These are phyloP conservation scores for Zaprionus capensis DNA, from an alignment of 1,140 invertebrate genomes.

Conservation along the genomic window DNA sequence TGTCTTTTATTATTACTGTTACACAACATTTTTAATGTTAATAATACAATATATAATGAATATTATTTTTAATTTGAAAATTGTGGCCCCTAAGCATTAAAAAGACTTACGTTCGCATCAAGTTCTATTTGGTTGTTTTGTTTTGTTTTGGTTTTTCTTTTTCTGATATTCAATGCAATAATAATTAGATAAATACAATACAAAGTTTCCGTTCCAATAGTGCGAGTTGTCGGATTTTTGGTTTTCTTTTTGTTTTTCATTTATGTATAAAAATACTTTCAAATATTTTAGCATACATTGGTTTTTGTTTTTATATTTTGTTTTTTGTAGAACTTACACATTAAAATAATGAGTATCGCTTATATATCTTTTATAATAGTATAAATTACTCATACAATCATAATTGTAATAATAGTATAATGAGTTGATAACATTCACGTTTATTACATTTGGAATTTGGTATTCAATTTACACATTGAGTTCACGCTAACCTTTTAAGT, in stretches of 20 bases:
- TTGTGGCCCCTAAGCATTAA: constrained; percentile 83
- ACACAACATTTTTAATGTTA: constrained; percentile 83
- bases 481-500: constrained; percentile 20
- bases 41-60: constrained; percentile 79
- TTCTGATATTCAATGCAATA: constrained; percentile 26
- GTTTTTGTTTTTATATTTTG: constrained; percentile 19
- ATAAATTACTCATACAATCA: constrained; percentile 42
- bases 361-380: constrained; percentile 39
- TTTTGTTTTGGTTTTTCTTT: constrained; percentile 13
- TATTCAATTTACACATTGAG: constrained; percentile 23
- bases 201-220: constrained; percentile 5
- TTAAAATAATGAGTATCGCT: constrained; percentile 77
- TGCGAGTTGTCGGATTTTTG: constrained; percentile 21
- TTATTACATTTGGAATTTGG: constrained; percentile 43
- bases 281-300: constrained; percentile 71
- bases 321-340: constrained; percentile 59
- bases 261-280: constrained; percentile 79
- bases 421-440: constrained; percentile 64
- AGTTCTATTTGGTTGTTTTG: constrained; percentile 64
- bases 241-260: constrained; percentile 38
- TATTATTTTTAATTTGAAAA: constrained; percentile 71
- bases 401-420: constrained; percentile 61
- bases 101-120: constrained; percentile 73
- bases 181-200: constrained; percentile 13
- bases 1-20: constrained; percentile 77